Conservation (phyloP, 1,140 invertebrate species). For the Drosophila chauvacae region DNA sequence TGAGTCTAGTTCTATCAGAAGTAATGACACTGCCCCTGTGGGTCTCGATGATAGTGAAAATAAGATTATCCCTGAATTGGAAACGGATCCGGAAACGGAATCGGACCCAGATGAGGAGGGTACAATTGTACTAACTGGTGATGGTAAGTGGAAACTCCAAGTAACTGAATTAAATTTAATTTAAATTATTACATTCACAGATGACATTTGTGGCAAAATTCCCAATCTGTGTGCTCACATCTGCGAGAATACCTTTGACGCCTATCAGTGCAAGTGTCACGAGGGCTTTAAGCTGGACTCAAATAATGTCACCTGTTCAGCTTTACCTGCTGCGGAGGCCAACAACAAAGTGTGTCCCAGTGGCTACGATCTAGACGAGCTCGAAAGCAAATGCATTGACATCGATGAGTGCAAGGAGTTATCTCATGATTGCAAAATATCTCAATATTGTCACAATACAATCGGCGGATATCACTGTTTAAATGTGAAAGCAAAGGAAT, state of each 20-base stretch:
- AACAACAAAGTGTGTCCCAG: conserved; percentile 39
- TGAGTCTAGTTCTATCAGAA: conserved; percentile 15
- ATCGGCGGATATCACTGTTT: conserved; percentile 72
- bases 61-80: conserved; percentile 3
- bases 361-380: conserved; percentile 51
- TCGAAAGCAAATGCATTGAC: conserved; percentile 84
- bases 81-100: background rate
- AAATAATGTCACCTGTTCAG: conserved; percentile 87
- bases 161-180: background rate
- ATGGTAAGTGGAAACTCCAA: conserved; percentile 3
- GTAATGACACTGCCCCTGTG: background rate
- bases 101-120: conserved; percentile 32
- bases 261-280: conserved; percentile 89
- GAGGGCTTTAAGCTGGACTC: conserved; percentile 88
- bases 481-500: conserved; percentile 47
- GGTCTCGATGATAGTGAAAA: conserved; percentile 1
- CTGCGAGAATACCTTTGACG: conserved; percentile 88
- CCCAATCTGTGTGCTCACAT: conserved; percentile 89
- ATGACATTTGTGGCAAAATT: conserved; percentile 88
- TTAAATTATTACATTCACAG: conserved; percentile 50
- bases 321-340: background rate
- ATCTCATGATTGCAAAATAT: conserved; percentile 86
- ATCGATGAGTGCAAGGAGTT: conserved; percentile 89
- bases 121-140: conserved; percentile 64
- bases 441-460: conserved; percentile 76